A percentile compares a stretch with the other conserved stretches of the same genome.
Evolutionary conservation across 2,797 vertebrate genomes (phyloP).

Genomic region (Octomys mimax): DNA sequence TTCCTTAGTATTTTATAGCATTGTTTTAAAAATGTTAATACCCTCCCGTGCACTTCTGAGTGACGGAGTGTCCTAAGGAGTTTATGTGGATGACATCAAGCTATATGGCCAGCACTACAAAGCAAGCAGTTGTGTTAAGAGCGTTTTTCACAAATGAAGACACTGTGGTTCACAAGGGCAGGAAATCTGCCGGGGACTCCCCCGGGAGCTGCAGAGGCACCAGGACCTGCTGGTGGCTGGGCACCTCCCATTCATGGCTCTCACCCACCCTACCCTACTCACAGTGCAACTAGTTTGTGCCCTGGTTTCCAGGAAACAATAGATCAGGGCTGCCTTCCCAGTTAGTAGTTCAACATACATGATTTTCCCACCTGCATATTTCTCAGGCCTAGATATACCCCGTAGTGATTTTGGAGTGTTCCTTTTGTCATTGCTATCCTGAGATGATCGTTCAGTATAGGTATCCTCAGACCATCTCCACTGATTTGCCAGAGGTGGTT

Average conservation of each 20-base stretch:
- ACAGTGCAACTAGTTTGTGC: background rate
- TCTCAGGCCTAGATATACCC: background rate
- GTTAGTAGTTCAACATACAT: accelerated
- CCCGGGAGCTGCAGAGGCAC: background rate
- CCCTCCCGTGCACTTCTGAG: background rate
- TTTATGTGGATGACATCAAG: background rate
- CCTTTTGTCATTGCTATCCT: background rate
- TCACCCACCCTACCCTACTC: too few species aligned
- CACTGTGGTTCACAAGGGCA: background rate
- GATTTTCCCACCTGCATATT: background rate
- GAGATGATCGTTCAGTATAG: background rate
- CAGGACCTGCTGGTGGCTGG: background rate
- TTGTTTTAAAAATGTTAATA: background rate
- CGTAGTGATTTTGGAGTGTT: background rate
- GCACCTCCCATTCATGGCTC: background rate
- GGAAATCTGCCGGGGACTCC: background rate
- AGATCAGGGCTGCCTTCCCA: background rate
- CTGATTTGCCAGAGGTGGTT: background rate
- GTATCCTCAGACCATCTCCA: background rate
- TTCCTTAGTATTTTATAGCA: background rate
- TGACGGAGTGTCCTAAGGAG: background rate
- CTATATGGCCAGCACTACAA: background rate
- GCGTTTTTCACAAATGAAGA: background rate
- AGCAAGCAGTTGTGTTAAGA: background rate
- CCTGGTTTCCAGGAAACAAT: background rate